phyloP scores from a whole-genome alignment of 2,797 vertebrate genomes.

The Petrocephalus sullivani region DNA sequence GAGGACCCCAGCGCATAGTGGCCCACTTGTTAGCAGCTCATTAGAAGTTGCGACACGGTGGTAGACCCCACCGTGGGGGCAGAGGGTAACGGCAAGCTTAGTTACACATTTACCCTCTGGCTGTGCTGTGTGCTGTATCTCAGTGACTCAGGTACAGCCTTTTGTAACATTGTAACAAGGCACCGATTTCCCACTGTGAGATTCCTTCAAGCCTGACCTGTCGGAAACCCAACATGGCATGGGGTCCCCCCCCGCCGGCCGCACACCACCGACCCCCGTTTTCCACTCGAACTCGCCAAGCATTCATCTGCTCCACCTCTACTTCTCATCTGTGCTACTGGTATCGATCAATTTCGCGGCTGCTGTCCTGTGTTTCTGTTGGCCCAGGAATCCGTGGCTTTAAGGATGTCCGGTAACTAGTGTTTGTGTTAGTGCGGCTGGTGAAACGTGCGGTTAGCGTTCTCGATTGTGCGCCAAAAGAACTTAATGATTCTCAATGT shows the following conservation, averaged over 20 bases:
- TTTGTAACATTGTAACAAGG: constrained; percentile 25
- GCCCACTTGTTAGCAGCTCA: constrained; percentile 39
- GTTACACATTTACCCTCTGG: constrained; percentile 45
- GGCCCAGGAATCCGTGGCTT: not conserved
- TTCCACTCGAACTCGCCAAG: not conserved
- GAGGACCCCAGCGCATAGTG: not conserved
- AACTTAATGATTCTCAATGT: not conserved
- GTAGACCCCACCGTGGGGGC: constrained; percentile 52
- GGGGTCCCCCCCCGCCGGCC: not conserved
- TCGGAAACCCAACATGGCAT: constrained; percentile 14
- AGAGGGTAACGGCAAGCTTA: constrained; percentile 43
- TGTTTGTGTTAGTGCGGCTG: not conserved
- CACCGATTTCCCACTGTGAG: constrained; percentile 27
- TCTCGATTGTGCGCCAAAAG: too few species aligned
- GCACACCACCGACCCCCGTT: not conserved
- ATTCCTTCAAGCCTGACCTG: constrained; percentile 21
- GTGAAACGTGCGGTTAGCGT: too few species aligned
- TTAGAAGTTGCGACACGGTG: constrained; percentile 40
- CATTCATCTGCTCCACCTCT: not conserved
- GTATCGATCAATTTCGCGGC: not conserved
- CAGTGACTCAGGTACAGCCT: constrained; percentile 28
- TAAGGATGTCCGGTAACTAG: not conserved
- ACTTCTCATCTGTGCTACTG: not conserved
- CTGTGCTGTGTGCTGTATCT: constrained; percentile 27
- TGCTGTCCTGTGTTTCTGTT: not conserved